phyloP scores from a whole-genome alignment of 1,140 invertebrate genomes.

The Bombus turneri region DNA sequence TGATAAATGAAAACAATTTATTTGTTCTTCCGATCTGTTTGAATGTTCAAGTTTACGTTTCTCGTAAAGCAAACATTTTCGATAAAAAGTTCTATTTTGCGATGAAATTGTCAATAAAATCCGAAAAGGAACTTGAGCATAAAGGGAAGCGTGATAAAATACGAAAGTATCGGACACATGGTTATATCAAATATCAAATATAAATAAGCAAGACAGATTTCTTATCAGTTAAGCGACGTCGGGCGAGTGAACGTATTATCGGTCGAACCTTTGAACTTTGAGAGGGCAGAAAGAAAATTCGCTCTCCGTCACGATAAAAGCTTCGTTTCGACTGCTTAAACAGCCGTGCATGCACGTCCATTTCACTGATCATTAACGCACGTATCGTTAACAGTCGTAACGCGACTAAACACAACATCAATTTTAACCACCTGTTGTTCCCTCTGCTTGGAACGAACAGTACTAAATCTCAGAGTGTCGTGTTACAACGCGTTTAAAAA shows the following conservation, averaged over 20 bases:
- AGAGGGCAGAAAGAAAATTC: slow-evolving; percentile 48
- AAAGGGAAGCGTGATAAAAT: slow-evolving; percentile 47
- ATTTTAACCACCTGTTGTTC: slow-evolving; percentile 27
- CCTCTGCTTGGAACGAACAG: background rate
- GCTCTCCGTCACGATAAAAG: slow-evolving; percentile 41
- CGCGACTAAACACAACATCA: background rate
- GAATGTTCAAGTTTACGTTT: background rate
- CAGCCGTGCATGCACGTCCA: slow-evolving; percentile 43
- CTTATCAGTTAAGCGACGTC: slow-evolving; percentile 56
- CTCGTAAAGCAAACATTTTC: too few species aligned
- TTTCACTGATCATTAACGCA: slow-evolving; percentile 10
- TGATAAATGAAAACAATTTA: background rate
- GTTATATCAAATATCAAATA: slow-evolving; percentile 30
- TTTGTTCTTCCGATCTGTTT: too few species aligned
- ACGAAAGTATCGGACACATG: slow-evolving; percentile 43
- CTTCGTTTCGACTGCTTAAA: slow-evolving; percentile 47
- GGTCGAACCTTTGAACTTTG: slow-evolving; percentile 64
- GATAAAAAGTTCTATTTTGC: background rate
- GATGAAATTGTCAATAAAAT: too few species aligned
- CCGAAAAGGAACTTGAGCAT: background rate
- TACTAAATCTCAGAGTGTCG: background rate
- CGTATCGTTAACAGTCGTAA: slow-evolving; percentile 33
- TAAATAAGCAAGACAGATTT: slow-evolving; percentile 51
- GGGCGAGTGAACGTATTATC: slow-evolving; percentile 54
- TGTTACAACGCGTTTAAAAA: background rate